phyloP scores from a whole-genome alignment of 2,888 invertebrate genomes.

The Saturnia pavonia region DNA sequence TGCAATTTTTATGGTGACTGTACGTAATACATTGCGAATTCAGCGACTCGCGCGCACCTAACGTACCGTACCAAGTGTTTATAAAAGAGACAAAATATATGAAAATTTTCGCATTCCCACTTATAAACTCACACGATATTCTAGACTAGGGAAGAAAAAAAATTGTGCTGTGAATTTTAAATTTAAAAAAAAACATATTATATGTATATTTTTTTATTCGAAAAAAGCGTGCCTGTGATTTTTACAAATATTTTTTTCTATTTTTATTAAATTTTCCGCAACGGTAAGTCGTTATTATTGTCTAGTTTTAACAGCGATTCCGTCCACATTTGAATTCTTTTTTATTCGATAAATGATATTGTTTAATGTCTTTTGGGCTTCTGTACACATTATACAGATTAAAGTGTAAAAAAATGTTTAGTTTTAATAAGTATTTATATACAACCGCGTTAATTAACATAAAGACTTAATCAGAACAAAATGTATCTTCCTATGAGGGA shows the following conservation, averaged over 20 bases:
- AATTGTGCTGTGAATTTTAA: slow-evolving; percentile 22
- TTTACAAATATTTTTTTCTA: background rate
- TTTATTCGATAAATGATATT: too few species aligned
- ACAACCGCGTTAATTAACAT: too few species aligned
- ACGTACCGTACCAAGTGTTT: slow-evolving; percentile 44
- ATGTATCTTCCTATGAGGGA: too few species aligned
- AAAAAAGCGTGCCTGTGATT: slow-evolving; percentile 19
- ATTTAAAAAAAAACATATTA: too few species aligned
- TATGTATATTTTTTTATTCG: background rate
- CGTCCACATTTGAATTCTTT: background rate
- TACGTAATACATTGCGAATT: slow-evolving; percentile 67
- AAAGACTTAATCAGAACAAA: too few species aligned
- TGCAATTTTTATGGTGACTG: slow-evolving; percentile 46
- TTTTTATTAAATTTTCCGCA: background rate
- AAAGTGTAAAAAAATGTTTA: too few species aligned
- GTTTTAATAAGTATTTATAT: too few species aligned
- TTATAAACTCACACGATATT: slow-evolving; percentile 41
- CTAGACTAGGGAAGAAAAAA: slow-evolving; percentile 22
- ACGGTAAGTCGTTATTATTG: background rate
- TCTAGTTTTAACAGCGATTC: background rate
- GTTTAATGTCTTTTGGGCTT: too few species aligned
- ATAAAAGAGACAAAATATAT: slow-evolving; percentile 65
- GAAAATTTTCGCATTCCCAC: slow-evolving; percentile 58
- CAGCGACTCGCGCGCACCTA: slow-evolving; percentile 42
- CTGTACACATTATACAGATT: too few species aligned